Evolutionary conservation across 2,113 vertebrate species (phyloP).

Genomic region (Dasyornis broadbenti): DNA sequence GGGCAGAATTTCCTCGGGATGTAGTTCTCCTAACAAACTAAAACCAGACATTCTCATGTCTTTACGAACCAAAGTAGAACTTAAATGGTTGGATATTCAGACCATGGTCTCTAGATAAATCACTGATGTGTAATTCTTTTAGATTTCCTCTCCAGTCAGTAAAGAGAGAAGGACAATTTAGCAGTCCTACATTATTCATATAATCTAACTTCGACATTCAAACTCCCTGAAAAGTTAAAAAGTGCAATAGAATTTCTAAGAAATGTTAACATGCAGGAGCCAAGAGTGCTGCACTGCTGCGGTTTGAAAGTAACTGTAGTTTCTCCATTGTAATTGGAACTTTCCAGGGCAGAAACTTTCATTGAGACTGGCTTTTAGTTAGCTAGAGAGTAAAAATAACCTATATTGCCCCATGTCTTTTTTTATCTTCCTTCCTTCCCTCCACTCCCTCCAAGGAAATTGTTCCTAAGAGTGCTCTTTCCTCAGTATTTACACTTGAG

Average conservation of each 20-base stretch:
- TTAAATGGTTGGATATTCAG: neutral
- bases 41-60: neutral
- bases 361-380: neutral
- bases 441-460: neutral
- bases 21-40: neutral
- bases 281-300: neutral
- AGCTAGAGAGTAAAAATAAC: neutral
- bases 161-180: conserved; percentile 39
- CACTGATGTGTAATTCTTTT: conserved; percentile 28
- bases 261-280: neutral
- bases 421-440: neutral
- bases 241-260: neutral
- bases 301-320: neutral
- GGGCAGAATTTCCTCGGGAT: neutral
- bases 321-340: neutral
- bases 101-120: neutral
- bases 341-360: neutral
- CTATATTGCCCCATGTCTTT: neutral
- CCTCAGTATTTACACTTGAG: neutral
- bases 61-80: neutral
- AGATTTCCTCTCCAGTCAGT: conserved; percentile 21
- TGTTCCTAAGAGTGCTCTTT: neutral
- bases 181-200: conserved; percentile 49
- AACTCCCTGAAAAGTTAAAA: conserved; percentile 38
- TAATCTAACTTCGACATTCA: conserved; percentile 23